Base-by-base conservation (phyloP, 2,113 vertebrate genomes). In the Nannobrachium achirus region DNA sequence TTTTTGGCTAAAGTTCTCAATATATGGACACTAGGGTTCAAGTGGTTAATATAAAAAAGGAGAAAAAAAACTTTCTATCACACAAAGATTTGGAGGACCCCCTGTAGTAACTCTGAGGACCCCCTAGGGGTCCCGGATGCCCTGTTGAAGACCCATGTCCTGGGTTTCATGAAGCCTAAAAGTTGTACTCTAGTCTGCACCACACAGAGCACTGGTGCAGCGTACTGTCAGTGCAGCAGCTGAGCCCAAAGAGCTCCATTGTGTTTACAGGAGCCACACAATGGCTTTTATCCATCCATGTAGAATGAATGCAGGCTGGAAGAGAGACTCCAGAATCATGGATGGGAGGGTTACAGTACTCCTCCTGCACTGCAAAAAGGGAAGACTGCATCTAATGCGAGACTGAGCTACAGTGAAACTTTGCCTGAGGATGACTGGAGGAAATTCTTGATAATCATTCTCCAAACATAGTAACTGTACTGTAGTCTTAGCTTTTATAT, bases 261-360 rank as follows among this genome's bases (percentile, higher is more conserved):
- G 58, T 85, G 80, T 81, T 71, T 67, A 75, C 25, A 10, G 52
- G 42, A 71, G 44, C 16, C 15, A 46, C 63, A 56, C 58, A 61
- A 55, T 74, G 66, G 38, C 79, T 73, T 69, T 73, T 76, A 73
- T 79, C 82, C 75, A 85, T 79, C 59, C 73, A 85, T 83, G 78
- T 79, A 72, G 83, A 85, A 82, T 85, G 84, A 85, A 76, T 84
- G 74, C 79, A 76, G 69, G 72, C 72, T 60, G 41, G 59, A 62
- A 79, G 49, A 63, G 50, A 68, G 65, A 63, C 58, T 56, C 55
- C 70, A 61, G 13, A 4, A 64, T n/a, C n/a, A n/a, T 41, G 56
- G 61, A 72, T 48, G 41, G 44, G 69, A 74, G 10, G 1, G 69
- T 76, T 85, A 75, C n/a, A n/a, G n/a, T n/a, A n/a, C n/a, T n/a